Conservation (phyloP, 2,888 invertebrate species). For the Lordiphosa andalusiaca region DNA sequence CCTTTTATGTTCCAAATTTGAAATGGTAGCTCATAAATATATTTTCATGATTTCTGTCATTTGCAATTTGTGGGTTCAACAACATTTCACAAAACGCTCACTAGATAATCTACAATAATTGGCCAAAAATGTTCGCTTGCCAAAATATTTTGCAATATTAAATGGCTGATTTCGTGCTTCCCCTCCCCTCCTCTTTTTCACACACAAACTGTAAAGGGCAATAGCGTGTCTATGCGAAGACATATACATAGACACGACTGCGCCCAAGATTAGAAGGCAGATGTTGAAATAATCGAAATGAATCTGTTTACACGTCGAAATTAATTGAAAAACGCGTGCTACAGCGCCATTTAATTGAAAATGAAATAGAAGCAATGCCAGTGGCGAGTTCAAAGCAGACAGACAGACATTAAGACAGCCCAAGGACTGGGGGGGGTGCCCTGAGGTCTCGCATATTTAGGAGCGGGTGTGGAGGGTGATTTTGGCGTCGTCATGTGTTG, state of each 20-base stretch:
- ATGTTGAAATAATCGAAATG: slow-evolving; percentile 78
- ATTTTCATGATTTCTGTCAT: not conserved
- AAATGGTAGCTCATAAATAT: too few relatives aligned
- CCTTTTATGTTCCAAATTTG: too few relatives aligned
- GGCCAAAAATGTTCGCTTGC: slow-evolving; percentile 26
- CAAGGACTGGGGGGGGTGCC: slow-evolving; percentile 1
- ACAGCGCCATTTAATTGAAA: slow-evolving; percentile 75
- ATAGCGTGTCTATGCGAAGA: not conserved
- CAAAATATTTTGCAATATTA: slow-evolving; percentile 53
- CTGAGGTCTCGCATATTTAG: not conserved
- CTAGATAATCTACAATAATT: slow-evolving; percentile 24
- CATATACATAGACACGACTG: not conserved
- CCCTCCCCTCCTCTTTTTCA: not conserved
- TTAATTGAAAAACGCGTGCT: slow-evolving; percentile 72
- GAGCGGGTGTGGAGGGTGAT: slow-evolving; percentile 3
- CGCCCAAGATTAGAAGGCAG: slow-evolving; percentile 56
- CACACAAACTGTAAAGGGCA: slow-evolving; percentile 22
- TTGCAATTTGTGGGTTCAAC: slow-evolving; percentile 12
- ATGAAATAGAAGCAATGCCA: slow-evolving; percentile 43
- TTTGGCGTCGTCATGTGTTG: slow-evolving; percentile 34
- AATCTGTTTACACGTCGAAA: slow-evolving; percentile 78
- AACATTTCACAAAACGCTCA: slow-evolving; percentile 16
- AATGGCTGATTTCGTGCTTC: slow-evolving; percentile 15
- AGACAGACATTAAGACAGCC: not conserved
- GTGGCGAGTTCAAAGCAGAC: slow-evolving; percentile 54